Conservation (phyloP, 2,888 invertebrate species). For the Tachina grossa region DNA sequence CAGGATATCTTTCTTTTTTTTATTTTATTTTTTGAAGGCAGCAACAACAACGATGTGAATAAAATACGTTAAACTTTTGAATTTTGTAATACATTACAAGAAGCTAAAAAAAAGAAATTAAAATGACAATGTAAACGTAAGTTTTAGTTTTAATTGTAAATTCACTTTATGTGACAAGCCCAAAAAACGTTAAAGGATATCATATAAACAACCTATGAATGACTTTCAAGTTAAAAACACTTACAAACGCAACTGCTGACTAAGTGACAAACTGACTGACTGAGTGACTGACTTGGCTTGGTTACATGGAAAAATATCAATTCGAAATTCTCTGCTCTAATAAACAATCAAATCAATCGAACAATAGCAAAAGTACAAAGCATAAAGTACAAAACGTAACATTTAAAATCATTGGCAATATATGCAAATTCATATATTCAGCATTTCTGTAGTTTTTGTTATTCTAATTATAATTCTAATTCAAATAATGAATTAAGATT, state of each 20-base stretch:
- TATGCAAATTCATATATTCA: constrained; percentile 65
- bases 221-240: constrained; percentile 26
- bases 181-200: constrained; percentile 28
- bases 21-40: neutral
- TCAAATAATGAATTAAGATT: constrained; percentile 45
- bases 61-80: constrained; percentile 50
- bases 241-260: neutral
- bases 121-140: constrained; percentile 59
- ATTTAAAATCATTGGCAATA: constrained; percentile 69
- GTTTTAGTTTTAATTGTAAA: constrained; percentile 48
- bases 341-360: constrained; percentile 59
- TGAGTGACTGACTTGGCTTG: constrained; percentile 9
- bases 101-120: constrained; percentile 27
- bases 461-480: constrained; percentile 64
- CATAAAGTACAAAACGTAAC: constrained; percentile 40
- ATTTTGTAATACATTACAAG: constrained; percentile 29
- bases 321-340: constrained; percentile 38
- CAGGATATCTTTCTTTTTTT: constrained; percentile 10
- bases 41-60: neutral
- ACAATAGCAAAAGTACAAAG: constrained; percentile 57
- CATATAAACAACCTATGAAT: constrained; percentile 38
- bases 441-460: constrained; percentile 40
- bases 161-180: constrained; percentile 38
- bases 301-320: constrained; percentile 49
- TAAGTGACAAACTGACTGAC: neutral